Evolutionary conservation across 2,113 vertebrate genomes (phyloP), one percentile per base, ranked within the genome.

Genomic region (Callionymus lyra): DNA sequence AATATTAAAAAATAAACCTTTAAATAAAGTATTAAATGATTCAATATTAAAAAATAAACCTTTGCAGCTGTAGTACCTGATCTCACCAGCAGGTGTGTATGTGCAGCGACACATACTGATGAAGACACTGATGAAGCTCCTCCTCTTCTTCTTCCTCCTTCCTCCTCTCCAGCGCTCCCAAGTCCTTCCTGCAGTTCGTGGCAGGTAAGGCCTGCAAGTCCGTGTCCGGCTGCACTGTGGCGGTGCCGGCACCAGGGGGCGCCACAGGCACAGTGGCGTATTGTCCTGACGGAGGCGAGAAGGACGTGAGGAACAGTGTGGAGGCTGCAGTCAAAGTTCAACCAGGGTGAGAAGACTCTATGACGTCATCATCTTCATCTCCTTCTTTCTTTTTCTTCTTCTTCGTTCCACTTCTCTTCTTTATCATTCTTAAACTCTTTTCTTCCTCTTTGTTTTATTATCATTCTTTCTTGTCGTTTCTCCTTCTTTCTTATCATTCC

Each of bases 241-340:
- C 84, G 1, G 64, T 92, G 34, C 47, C 31, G 57, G 50, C 83
- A 50, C 68, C 78, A 63, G 59, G 56, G 1, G 87, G 88, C 13
- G 5, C 9, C 6, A 3, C 34, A 1, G 50, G 21, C 21, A 27
- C 84, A 9, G 31, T 84, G 0, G 84, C 80, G 4, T 83, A 87
- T 2, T 89, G 89, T 57, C 86, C 90, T 1, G 89, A 91, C 0
- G 86, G 88, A 0, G 84, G 83, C 11, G 43, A 83, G 41, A 91
- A 93, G 50, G 91, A 93, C 1, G 56, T 93, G 9, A 84, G 84
- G 0, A 87, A 83, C 1, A 89, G 90, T 0, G 89, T 93, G 47
- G 90, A 92, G 47, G 84, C 86, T 0, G 89, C 89, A 1, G 68
- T 78, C 51, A 89, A 89, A 71, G 87, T 85, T 6, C 84, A 88